These are phyloP conservation scores for Drosophila kanapiae DNA, from an alignment of 1,140 invertebrate genomes.

Conservation along the genomic window DNA sequence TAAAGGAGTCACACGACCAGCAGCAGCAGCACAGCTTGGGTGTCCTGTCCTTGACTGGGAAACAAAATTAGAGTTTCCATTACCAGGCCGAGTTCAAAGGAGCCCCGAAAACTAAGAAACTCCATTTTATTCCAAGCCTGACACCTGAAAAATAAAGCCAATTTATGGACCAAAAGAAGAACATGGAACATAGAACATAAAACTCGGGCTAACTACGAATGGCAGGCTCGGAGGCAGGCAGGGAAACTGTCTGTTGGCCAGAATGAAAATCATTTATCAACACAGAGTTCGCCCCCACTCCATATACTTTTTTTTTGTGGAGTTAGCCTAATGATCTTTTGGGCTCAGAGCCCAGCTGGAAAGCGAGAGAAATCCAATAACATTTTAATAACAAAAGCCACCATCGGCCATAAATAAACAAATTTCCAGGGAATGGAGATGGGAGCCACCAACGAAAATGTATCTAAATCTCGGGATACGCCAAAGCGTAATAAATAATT, in stretches of 20 bases:
- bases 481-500: conserved; percentile 72
- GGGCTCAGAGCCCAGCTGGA: conserved; percentile 54
- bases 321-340: conserved; percentile 55
- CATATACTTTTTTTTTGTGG: background rate
- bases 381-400: conserved; percentile 82
- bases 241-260: conserved; percentile 50
- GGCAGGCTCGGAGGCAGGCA: conserved; percentile 28
- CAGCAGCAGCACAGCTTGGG: conserved; percentile 52
- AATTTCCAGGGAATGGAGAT: conserved; percentile 65
- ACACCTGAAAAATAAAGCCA: conserved; percentile 60
- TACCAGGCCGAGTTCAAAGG: conserved; percentile 28
- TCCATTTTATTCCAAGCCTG: conserved; percentile 28
- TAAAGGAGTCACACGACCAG: conserved; percentile 69
- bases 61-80: background rate
- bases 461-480: conserved; percentile 67
- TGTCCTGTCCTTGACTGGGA: conserved; percentile 65
- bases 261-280: conserved; percentile 75
- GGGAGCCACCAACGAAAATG: conserved; percentile 54
- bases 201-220: conserved; percentile 34
- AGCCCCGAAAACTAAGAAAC: conserved; percentile 4
- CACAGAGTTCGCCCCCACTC: conserved; percentile 39
- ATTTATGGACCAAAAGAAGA: conserved; percentile 47
- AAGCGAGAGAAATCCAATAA: conserved; percentile 83
- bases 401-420: conserved; percentile 75
- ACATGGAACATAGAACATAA: conserved; percentile 35